Base-by-base conservation (phyloP, 2,113 vertebrate species). In the Chlorodrepanis virens region DNA sequence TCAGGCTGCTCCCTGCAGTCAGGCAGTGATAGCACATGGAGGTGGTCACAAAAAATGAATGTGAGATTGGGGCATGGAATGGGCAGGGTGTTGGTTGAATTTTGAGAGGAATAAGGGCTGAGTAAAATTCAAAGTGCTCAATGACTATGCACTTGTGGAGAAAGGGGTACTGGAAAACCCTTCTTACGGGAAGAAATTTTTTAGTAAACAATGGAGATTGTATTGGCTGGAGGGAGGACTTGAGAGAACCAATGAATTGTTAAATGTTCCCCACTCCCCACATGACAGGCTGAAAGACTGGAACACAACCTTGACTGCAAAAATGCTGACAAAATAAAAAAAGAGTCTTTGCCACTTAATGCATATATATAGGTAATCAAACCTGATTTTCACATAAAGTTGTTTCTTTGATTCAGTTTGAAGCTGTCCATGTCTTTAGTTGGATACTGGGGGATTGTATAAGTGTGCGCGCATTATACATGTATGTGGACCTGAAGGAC, bases 201-300 rank as follows among this genome's bases (percentile, higher is more conserved):
- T 60, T 11, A 45, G 6, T 1, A 7, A 6, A 50, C 13, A 6
- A 6, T 13, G 14, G 19, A 44, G 1, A 6, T 42, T 57, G 4
- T 28, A 56, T 11, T 78, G 18, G 33, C 27, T 61, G 22, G 16
- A 89, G 24, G 17, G 20, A 68, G 8, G 13, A 45, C 61, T 84
- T 70, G 47, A 78, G 6, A 71, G 33, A 67, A 45, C 13, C 8
- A 42, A 1, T 21, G 16, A 67, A 71, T 39, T 75, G n/a, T 7
- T 49, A 21, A 40, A 50, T 37, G 5, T 20, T 94, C 15, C 11
- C 24, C 18, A 19, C 6, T 54, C 12, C 14, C 35, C 0, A 0
- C 14, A 52, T 15, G 16, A 44, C 21, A 71, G 56, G 5, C 40
- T 79, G 61, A 52, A 92, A 77, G 37, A 76, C 42, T 76, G 24